Conservation (phyloP, 2,888 invertebrate genomes). For the Caenorhabditis virilis region DNA sequence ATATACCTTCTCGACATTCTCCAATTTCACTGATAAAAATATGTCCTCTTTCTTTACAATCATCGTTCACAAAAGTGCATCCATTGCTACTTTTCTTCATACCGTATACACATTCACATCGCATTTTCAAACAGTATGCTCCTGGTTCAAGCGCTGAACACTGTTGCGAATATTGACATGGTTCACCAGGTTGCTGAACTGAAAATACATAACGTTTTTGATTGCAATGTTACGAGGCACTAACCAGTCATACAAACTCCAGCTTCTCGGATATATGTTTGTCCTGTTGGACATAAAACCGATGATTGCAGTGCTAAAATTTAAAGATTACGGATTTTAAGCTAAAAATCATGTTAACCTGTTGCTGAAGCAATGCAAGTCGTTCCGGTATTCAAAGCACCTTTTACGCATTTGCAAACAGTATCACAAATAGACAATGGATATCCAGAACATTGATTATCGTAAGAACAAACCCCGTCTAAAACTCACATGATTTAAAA, state of each 20-base stretch:
- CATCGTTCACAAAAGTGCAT: constrained; percentile 66
- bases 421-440: constrained; percentile 66
- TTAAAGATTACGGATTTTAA: not conserved
- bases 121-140: constrained; percentile 64
- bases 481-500: not conserved
- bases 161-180: constrained; percentile 69
- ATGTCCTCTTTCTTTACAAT: constrained; percentile 65
- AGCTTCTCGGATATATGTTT: constrained; percentile 67
- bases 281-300: constrained; percentile 59
- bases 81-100: constrained; percentile 62
- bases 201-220: too few relatives aligned
- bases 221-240: too few relatives aligned
- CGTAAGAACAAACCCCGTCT: constrained; percentile 57
- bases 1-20: constrained; percentile 66
- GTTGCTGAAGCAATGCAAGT: constrained; percentile 59
- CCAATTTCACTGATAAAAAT: constrained; percentile 68
- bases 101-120: constrained; percentile 67
- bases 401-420: constrained; percentile 65
- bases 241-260: constrained; percentile 68
- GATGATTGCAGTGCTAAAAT: constrained; percentile 38
- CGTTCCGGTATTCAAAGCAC: constrained; percentile 66
- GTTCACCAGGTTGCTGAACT: constrained; percentile 64
- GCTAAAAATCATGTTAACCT: constrained; percentile 23
- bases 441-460: constrained; percentile 67
- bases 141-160: constrained; percentile 66